Conservation (phyloP, 2,888 invertebrate species). For the Meteorus colon region DNA sequence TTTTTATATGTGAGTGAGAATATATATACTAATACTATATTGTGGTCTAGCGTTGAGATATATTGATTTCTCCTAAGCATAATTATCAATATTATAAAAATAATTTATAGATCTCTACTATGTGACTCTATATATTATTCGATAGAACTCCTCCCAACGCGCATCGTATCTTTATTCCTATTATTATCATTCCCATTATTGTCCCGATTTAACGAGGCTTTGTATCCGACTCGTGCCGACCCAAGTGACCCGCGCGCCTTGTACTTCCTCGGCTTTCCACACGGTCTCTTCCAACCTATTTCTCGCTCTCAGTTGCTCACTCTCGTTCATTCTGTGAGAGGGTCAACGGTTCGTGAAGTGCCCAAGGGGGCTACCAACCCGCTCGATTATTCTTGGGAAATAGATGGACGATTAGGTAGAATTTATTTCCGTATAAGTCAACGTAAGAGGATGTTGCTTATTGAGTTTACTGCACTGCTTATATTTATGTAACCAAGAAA, state of each 20-base stretch:
- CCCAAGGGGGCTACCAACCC: conserved; percentile 26
- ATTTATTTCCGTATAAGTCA: conserved; percentile 23
- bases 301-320: not conserved
- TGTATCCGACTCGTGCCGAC: conserved; percentile 54
- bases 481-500: not conserved
- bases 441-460: not conserved
- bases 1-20: not conserved
- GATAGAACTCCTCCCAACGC: conserved; percentile 1
- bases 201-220: conserved; percentile 65
- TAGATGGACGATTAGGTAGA: conserved; percentile 33
- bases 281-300: conserved; percentile 41
- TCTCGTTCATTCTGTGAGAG: not conserved
- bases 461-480: not conserved
- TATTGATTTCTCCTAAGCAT: conserved; percentile 13
- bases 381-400: conserved; percentile 42
- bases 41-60: not conserved
- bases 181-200: conserved; percentile 59
- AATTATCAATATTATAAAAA: not conserved
- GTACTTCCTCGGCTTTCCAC: conserved; percentile 50
- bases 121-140: not conserved
- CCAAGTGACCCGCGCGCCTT: conserved; percentile 49
- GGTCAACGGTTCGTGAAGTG: conserved; percentile 38
- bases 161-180: conserved; percentile 48
- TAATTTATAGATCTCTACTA: not conserved
- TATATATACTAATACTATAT: not conserved